phyloP scores from a whole-genome alignment of 2,113 vertebrate species.

The Dromas ardeola region DNA sequence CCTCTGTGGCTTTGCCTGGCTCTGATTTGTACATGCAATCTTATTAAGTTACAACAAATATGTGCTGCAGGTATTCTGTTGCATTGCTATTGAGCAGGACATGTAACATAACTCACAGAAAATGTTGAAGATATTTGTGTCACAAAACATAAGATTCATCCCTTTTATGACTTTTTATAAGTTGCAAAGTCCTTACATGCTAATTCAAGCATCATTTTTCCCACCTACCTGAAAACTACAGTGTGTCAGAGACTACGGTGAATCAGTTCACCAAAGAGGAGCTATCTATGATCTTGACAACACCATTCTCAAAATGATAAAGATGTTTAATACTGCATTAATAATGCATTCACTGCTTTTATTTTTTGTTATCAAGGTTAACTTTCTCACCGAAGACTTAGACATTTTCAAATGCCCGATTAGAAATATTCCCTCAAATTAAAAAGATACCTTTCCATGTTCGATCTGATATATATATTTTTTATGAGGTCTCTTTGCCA shows the following conservation, averaged over 20 bases:
- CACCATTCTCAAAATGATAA: background rate
- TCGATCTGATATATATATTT: background rate
- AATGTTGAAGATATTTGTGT: background rate
- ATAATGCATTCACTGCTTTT: background rate
- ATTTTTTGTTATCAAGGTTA: background rate
- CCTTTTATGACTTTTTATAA: background rate
- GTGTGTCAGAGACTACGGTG: background rate
- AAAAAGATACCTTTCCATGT: background rate
- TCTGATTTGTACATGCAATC: background rate
- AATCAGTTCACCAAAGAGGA: background rate
- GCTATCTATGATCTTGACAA: background rate
- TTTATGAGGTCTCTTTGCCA: background rate
- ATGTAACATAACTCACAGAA: background rate
- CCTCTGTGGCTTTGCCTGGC: background rate
- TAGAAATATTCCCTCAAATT: background rate
- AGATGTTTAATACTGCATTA: background rate
- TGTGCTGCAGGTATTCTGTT: background rate
- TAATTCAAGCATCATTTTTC: background rate
- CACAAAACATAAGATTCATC: background rate
- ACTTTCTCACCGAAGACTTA: slow-evolving; percentile 21
- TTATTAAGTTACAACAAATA: background rate
- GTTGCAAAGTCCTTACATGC: background rate
- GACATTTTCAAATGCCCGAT: background rate
- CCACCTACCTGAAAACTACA: background rate
- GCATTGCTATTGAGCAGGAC: background rate